Base-by-base conservation (phyloP, 23 tunicate species). In the Styela clava region DNA sequence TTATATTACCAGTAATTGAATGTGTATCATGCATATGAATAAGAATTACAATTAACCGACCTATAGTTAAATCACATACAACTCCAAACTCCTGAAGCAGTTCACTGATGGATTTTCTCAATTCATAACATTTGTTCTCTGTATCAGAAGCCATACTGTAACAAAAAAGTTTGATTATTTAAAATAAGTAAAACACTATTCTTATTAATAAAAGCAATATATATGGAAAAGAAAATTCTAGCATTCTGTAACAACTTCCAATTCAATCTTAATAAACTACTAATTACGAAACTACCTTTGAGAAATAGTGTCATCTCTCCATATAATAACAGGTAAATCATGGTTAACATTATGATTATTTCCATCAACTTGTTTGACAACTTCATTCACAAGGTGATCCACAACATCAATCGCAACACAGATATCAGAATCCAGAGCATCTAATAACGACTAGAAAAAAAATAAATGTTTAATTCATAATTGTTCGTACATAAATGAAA, bases 361-460 rank as follows among this genome's bases (percentile, higher is more conserved):
- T 18, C 24, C 22, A 16, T 29, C 24, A 18, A 18, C 71, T 18
- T 24, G 23, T 18, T 29, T 67, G 71, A 67, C 71, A 12, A 67
- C 71, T 25, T 67, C 71, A 67, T 67, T 67, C 0, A 67, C 16
- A 16, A 67, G 22, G 0, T 67, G 30, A 67, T 67, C 71, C 19
- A 67, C 71, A 67, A 67, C 71, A 1, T 67, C 71, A 67, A 67
- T 27, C 71, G 31, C 71, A 67, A 67, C 31, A 29, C 71, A 67
- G 24, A 67, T 25, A 67, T 67, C 71, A 67, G 71, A 29, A 67
- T 67, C 71, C 30, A 25, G 31, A 0, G 71, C 19, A 29, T 67
- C 31, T 67, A 67, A 25, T 27, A 67, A 29, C 16, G 24, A 25
- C 71, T 67, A 29, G 22, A 67, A 25, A 67, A 67, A 22, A 1